Conservation (phyloP, 2,113 vertebrate genomes). For the Chauna torquata region DNA sequence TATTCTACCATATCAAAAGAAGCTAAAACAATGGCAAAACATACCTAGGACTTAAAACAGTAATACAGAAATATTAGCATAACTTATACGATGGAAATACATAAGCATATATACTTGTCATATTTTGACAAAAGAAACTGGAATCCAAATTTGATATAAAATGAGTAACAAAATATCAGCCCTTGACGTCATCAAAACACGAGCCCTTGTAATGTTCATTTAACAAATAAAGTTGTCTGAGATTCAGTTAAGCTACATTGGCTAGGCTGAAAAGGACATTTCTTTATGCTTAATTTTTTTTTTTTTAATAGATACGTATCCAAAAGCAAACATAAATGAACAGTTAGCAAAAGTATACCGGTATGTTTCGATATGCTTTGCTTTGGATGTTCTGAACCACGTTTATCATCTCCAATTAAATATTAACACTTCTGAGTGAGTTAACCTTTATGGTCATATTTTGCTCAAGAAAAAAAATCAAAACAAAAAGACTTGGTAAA, state of each 20-base stretch:
- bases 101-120: not conserved
- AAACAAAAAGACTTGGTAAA: not conserved
- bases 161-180: not conserved
- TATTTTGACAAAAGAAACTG: not conserved
- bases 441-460: not conserved
- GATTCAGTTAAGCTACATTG: not conserved
- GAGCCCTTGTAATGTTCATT: not conserved
- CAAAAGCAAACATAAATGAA: not conserved
- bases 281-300: not conserved
- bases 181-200: no score
- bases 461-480: not conserved
- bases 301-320: not conserved
- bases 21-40: not conserved
- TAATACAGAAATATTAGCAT: not conserved
- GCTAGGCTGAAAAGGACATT: not conserved
- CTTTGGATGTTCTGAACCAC: not conserved
- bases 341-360: not conserved
- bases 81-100: not conserved
- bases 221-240: not conserved
- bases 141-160: not conserved
- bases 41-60: not conserved
- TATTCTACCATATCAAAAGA: not conserved
- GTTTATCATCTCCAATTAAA: not conserved
- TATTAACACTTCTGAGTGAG: not conserved
- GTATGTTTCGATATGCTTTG: not conserved